Base-by-base conservation (phyloP, 2,888 invertebrate species). In the Anoplius nigerrimus region DNA sequence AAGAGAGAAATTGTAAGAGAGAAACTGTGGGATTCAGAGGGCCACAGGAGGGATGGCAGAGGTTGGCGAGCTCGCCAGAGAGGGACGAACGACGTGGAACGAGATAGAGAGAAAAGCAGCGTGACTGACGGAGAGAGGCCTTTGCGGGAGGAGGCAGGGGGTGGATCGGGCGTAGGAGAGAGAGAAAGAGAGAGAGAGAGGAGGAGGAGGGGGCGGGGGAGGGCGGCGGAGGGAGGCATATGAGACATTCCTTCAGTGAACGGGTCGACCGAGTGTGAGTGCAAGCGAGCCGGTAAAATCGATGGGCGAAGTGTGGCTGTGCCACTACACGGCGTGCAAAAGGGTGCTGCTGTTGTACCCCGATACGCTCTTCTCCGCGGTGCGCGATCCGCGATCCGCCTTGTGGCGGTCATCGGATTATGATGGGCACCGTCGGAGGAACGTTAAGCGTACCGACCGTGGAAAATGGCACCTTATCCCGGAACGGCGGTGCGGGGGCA, bases 251-350 rank as follows among this genome's bases (percentile, higher is more conserved):
- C 85, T 83, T 81, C 79, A 78, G 82, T 80, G 82, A 84, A 82
- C 79, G 80, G 73, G 71, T 80, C 79, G 77, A 73, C 79, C 75
- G 74, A 79, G 80, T 76, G 81, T 79, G 79, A 80, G 80, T 79
- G 82, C 80, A 82, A 82, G 79, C 79, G 80, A 81, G 83, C 83
- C 84, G 84, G 86, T 86, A 89, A 89, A 89, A 89, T 89, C 88
- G 87, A 88, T 88, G 88, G 88, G 85, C 87, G 78, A 84, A 86
- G 87, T 85, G 86, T 84, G 81, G 83, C 82, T 78, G 79, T 80
- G 79, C 76, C 73, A 73, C 79, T 72, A 75, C 72, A 66, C n/a
- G n/a, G 74, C 70, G 74, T 76, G 80, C 72, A 70, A 78, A 81
- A 82, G 80, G 82, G n/a, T n/a, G n/a, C n/a, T 81, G 82, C 74